Percentiles rank a stretch among this genome's conserved stretches.
Evolutionary conservation across 2,888 invertebrate genomes (phyloP).

Genomic region (Galeopsomyia nigrocyanea): DNA sequence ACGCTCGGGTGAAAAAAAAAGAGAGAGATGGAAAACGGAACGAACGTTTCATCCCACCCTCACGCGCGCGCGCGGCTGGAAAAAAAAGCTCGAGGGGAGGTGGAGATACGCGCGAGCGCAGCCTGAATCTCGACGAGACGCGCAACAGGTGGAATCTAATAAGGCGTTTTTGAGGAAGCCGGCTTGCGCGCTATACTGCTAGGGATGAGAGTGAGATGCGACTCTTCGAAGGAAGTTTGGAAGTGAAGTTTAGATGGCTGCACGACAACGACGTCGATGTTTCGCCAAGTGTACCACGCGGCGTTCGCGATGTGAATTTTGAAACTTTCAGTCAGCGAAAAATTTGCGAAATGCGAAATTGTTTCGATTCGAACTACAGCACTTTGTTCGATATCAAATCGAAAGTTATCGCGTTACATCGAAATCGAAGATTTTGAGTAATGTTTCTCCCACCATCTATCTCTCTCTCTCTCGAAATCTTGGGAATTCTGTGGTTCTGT

Average conservation of each 20-base stretch:
- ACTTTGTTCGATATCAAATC: no score
- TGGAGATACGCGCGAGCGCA: not conserved
- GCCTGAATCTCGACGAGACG: slow-evolving; percentile 17
- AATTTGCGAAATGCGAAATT: not conserved
- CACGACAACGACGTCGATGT: not conserved
- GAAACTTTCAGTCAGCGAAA: not conserved
- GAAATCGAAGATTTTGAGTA: not conserved
- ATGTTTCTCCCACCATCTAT: no score
- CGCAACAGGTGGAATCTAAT: slow-evolving; percentile 50
- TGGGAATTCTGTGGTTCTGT: no score
- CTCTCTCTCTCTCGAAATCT: no score
- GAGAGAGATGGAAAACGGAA: no score
- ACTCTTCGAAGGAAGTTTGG: not conserved
- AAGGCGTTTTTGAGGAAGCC: slow-evolving; percentile 45
- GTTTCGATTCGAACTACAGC: no score
- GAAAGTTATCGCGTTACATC: no score
- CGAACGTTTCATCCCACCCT: no score
- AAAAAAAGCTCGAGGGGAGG: slow-evolving; percentile 1
- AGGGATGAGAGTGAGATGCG: slow-evolving; percentile 3
- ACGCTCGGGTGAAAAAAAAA: no score
- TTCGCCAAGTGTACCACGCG: not conserved
- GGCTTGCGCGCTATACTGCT: not conserved
- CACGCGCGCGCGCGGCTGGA: no score
- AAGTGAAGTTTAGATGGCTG: not conserved
- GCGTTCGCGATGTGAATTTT: not conserved